phyloP scores from a whole-genome alignment of 2,113 vertebrate species.

The Emydocephalus ijimae region DNA sequence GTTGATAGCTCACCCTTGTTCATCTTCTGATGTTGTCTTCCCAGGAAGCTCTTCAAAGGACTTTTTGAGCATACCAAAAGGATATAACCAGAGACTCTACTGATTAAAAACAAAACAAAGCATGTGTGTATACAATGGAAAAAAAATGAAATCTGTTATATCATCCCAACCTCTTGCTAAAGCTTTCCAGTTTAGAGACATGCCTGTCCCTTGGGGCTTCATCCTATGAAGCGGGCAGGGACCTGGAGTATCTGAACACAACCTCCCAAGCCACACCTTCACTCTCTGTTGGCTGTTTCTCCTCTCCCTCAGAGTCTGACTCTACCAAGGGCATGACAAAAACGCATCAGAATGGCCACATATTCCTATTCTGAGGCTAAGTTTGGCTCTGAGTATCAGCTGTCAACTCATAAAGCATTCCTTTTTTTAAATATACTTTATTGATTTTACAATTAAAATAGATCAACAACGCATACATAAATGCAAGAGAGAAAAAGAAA shows the following conservation, averaged over 20 bases:
- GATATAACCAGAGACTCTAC: background rate
- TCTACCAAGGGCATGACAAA: too few species aligned
- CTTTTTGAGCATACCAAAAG: background rate
- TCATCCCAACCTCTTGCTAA: background rate
- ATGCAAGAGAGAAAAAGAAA: too few species aligned
- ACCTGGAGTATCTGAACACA: background rate
- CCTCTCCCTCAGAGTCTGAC: too few species aligned
- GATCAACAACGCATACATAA: too few species aligned
- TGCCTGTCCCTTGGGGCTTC: background rate
- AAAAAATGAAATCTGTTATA: background rate
- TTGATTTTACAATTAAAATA: too few species aligned
- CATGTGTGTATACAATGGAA: background rate
- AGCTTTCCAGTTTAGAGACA: background rate
- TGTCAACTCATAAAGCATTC: too few species aligned
- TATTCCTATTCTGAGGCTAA: background rate
- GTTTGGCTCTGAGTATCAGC: background rate
- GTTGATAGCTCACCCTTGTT: background rate
- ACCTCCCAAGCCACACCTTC: too few species aligned
- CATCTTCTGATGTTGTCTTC: background rate
- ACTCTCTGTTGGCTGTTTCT: too few species aligned
- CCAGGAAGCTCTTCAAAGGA: background rate
- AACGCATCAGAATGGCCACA: background rate
- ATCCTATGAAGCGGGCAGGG: background rate
- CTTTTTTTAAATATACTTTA: too few species aligned
- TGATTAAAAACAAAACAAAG: background rate